A percentile compares a stretch with the other conserved stretches of the same genome.
phyloP scores from a whole-genome alignment of 1,140 invertebrate species.

The Brachionus rotundiformis region DNA sequence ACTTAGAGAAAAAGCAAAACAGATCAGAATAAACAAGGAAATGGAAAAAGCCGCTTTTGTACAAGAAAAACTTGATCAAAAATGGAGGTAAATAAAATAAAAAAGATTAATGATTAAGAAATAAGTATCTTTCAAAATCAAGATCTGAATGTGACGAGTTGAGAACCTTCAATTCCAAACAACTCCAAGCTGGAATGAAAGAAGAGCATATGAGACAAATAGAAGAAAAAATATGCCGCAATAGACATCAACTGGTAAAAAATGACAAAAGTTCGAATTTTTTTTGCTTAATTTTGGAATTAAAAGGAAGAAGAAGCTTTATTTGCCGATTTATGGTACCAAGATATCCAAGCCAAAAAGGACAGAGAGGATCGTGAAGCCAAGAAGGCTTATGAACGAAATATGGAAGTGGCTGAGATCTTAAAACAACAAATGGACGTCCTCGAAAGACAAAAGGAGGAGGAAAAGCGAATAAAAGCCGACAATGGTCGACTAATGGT shows the following conservation, averaged over 20 bases:
- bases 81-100: conserved; percentile 20
- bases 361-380: conserved; percentile 42
- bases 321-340: conserved; percentile 42
- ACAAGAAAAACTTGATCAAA: conserved; percentile 47
- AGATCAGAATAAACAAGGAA: conserved; percentile 33
- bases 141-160: conserved; percentile 45
- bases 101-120: background rate
- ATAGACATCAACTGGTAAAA: background rate
- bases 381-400: background rate
- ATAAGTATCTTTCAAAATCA: background rate
- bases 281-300: too few relatives aligned
- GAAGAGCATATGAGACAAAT: conserved; percentile 50
- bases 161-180: conserved; percentile 43
- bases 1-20: conserved; percentile 42
- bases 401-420: conserved; percentile 9
- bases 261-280: too few relatives aligned
- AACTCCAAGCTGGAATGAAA: conserved; percentile 44
- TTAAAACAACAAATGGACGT: conserved; percentile 44
- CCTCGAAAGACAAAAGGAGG: conserved; percentile 45
- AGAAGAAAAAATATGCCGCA: conserved; percentile 20
- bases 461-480: conserved; percentile 33
- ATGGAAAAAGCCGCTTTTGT: conserved; percentile 43
- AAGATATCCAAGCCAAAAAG: conserved; percentile 51
- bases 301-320: conserved; percentile 46
- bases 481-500: conserved; percentile 45